phyloP scores from a whole-genome alignment of 2,888 invertebrate genomes.

The Chloroclystis v-ata region DNA sequence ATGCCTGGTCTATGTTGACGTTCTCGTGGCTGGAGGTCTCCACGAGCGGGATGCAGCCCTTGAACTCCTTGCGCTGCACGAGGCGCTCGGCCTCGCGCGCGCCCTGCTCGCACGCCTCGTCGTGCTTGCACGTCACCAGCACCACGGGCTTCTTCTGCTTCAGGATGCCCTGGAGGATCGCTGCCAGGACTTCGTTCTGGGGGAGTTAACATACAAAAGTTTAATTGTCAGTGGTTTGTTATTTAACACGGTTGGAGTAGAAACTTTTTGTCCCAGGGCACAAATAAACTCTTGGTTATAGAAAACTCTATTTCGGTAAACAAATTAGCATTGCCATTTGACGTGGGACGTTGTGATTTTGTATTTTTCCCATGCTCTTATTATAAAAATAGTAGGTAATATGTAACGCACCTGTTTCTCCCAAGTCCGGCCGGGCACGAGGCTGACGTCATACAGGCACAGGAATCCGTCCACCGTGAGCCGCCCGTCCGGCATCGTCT shows the following conservation, averaged over 20 bases:
- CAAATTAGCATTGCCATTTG: too few species aligned
- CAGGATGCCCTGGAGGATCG: conserved; percentile 89
- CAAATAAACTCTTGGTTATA: too few species aligned
- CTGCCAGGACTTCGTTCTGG: conserved; percentile 86
- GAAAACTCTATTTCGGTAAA: too few species aligned
- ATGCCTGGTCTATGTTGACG: conserved; percentile 96
- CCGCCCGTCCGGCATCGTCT: conserved; percentile 94
- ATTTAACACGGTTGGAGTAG: too few species aligned
- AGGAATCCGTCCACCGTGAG: conserved; percentile 96
- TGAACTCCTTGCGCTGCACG: conserved; percentile 92
- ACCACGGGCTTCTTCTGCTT: conserved; percentile 97
- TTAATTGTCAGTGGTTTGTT: too few species aligned
- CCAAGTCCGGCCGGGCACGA: conserved; percentile 92
- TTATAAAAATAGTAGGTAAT: too few species aligned
- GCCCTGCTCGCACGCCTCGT: conserved; percentile 92
- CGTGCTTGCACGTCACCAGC: conserved; percentile 96
- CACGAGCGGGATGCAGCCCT: conserved; percentile 90
- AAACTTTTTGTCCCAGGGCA: not conserved
- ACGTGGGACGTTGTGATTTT: too few species aligned
- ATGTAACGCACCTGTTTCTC: conserved; percentile 96
- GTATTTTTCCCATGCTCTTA: too few species aligned
- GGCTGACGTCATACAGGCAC: conserved; percentile 96
- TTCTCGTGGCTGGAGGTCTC: conserved; percentile 98
- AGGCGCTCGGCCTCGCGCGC: conserved; percentile 93
- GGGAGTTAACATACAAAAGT: not conserved